phyloP scores from a whole-genome alignment of 64 coral and sea anemone species.

The Dendronephthya gigantea region DNA sequence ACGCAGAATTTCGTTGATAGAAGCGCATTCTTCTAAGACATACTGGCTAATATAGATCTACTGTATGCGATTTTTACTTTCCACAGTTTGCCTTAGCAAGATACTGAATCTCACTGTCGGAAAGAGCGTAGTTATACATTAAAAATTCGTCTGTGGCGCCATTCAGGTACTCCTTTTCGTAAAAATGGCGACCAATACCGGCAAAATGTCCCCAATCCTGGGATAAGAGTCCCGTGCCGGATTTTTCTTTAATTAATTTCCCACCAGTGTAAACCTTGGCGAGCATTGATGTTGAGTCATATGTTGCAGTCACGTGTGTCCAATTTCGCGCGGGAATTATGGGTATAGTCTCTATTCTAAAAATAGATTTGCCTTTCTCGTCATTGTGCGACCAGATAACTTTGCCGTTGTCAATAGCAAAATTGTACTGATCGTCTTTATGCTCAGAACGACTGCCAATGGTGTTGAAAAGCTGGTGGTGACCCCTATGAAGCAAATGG shows the following conservation, averaged over 20 bases:
- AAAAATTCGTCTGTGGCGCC: constrained; percentile 92
- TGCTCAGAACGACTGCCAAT: constrained; percentile 86
- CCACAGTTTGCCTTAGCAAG: constrained; percentile 56
- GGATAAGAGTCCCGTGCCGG: constrained; percentile 69
- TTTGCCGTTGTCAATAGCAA: constrained; percentile 82
- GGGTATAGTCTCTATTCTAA: constrained; percentile 71
- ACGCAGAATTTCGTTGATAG: too few species aligned
- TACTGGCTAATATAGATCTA: too few species aligned
- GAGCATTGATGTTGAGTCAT: constrained; percentile 52
- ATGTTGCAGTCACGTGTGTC: constrained; percentile 68
- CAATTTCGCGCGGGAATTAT: constrained; percentile 73
- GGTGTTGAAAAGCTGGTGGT: constrained; percentile 89
- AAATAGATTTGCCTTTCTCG: constrained; percentile 77
- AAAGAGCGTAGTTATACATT: constrained; percentile 85
- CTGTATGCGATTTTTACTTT: not conserved
- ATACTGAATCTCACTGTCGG: constrained; percentile 57
- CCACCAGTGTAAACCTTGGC: constrained; percentile 85
- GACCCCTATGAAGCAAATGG: constrained; percentile 39
- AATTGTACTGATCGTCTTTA: constrained; percentile 91
- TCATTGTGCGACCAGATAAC: constrained; percentile 96
- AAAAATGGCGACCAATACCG: constrained; percentile 91
- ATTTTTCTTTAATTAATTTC: constrained; percentile 56
- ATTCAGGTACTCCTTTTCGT: constrained; percentile 53
- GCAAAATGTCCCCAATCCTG: constrained; percentile 99
- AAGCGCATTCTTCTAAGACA: too few species aligned